Evolutionary conservation across 2,797 vertebrate species (phyloP), one percentile per base, ranked within the genome.

Genomic region (Podarcis siculus): DNA sequence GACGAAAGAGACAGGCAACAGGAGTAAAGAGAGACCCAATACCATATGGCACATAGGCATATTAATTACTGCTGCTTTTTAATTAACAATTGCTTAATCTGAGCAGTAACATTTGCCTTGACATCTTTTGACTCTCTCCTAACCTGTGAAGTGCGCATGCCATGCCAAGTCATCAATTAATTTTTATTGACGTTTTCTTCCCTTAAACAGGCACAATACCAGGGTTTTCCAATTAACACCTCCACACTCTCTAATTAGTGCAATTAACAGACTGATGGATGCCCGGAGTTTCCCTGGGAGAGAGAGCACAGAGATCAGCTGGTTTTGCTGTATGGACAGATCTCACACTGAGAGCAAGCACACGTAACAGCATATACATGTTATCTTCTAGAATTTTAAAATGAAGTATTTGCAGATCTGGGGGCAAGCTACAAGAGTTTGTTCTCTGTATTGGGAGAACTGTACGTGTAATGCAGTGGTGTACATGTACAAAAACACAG

Each of bases 211-310:
- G 89, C 96, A 87, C 77, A 39, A 95, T 94, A 96, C 96, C 95
- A 82, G 93, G 85, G 90, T 87, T 96, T 98, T 97, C 98, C 98
- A 98, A 98, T 99, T 98, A 98, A 98, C 98, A 98, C 98, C 98
- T 97, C 97, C 93, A 91, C 96, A 94, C 97, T 97, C 97, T 97
- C 96, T 98, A 98, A 98, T 98, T 98, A 98, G 97, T 96, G 2
- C 96, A 97, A 97, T 97, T 97, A 97, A 96, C 96, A 88, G 95
- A 86, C 95, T 97, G 97, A 97, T 94, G 96, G 96, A 96, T 96
- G 95, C 95, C 92, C 88, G 86, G 92, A 93, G 95, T 95, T 95
- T 94, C 92, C 89, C 94, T 89, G 37, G 0, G 6, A 91, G 83
- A 87, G 84, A 86, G 82, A 49, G 45, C 87, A 84, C 25, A 64